These are phyloP conservation scores for Hydropsyche tenuis DNA, from an alignment of 1,140 invertebrate genomes.

Conservation along the genomic window DNA sequence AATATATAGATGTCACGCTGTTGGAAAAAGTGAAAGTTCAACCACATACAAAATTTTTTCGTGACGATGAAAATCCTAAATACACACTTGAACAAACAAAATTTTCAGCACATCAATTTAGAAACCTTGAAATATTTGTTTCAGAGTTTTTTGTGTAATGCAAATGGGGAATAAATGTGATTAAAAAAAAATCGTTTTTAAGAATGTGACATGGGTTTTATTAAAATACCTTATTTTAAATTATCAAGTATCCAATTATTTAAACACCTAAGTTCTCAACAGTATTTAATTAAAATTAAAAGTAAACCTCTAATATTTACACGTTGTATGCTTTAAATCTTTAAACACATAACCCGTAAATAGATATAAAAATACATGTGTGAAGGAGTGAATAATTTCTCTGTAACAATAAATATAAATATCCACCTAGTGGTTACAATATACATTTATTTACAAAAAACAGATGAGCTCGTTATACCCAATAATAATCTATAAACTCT, in stretches of 20 bases:
- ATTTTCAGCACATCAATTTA: too few relatives aligned
- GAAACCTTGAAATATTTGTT: too few relatives aligned
- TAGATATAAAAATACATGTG: conserved; percentile 41
- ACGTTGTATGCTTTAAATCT: conserved; percentile 35
- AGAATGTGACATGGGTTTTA: conserved; percentile 28
- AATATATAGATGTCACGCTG: too few relatives aligned
- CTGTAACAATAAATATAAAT: conserved; percentile 43
- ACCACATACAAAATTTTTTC: too few relatives aligned
- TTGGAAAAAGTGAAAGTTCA: too few relatives aligned
- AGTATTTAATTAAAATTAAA: conserved; percentile 35
- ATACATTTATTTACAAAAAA: conserved; percentile 35
- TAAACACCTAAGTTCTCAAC: conserved; percentile 38
- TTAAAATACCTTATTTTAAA: conserved; percentile 21
- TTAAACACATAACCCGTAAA: conserved; percentile 42
- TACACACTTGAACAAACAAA: too few relatives aligned
- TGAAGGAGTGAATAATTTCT: conserved; percentile 37
- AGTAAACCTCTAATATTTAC: conserved; percentile 36
- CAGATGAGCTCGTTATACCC: conserved; percentile 19
- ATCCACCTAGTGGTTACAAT: conserved; percentile 41
- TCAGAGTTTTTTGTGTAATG: too few relatives aligned
- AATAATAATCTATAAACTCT: background rate
- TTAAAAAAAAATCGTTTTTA: background rate
- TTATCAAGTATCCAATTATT: conserved; percentile 27
- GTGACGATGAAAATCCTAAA: too few relatives aligned
- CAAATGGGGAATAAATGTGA: too few relatives aligned